Evolutionary conservation across 2,888 invertebrate genomes (phyloP), one percentile per base, ranked within the genome.

Genomic region (Andrena hattorfiana): DNA sequence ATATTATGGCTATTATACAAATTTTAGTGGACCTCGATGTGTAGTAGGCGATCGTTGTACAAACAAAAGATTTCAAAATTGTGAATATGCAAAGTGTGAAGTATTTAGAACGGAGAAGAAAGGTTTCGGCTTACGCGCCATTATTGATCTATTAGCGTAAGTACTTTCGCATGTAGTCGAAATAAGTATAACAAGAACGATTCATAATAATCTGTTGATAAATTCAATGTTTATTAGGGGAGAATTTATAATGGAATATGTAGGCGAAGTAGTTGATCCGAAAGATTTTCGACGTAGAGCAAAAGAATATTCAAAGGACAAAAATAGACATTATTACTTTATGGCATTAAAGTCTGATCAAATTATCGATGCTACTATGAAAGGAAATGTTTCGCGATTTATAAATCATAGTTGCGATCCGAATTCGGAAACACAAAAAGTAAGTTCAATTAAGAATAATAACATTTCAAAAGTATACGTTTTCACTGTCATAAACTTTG

Each of bases 341-440:
- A 99, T 99, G 99, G 97, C 99, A 0, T 94, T 99, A 63, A 97
- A 98, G 92, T 97, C 98, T 0, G 98, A 99, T 94, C 97, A 97
- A 82, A 97, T 98, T 75, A 99, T 99, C 81, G 99, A 99, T 94
- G 99, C 99, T 1, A 99, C 99, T 0, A 94, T 96, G 89, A 98
- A 98, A 94, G 99, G 99, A 48, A 99, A 99, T 93, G 97, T 98
- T 80, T 99, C 99, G 0, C 95, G 99, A 56, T 99, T 99, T 93
- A 99, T 99, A 89, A 99, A 99, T 94, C 99, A 99, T 94, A 99
- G 99, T 63, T 99, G 99, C 93, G 99, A 99, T 90, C 99, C 99
- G 0, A 99, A 99, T 94, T 98, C 99, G 3, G 99, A 99, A 94
- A 99, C 99, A 0, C 99, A 99, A 94, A 99, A 99, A 74, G 93